Evolutionary conservation across 2,888 invertebrate genomes (phyloP).

Genomic region (Podabrus alpinus): DNA sequence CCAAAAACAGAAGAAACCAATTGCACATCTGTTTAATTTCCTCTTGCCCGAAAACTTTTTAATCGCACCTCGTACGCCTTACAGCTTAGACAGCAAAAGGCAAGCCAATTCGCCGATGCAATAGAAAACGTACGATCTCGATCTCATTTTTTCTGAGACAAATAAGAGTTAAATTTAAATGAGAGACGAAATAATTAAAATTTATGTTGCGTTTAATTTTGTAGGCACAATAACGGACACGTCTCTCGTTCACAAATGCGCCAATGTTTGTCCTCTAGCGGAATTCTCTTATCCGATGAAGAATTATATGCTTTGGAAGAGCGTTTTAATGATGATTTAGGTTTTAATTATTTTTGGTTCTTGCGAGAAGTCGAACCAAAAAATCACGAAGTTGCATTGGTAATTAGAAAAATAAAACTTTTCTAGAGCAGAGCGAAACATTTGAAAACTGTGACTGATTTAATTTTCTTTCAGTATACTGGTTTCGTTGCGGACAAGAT

Average conservation of each 20-base stretch:
- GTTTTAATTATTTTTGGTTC: slow-evolving; percentile 74
- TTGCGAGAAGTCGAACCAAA: slow-evolving; percentile 66
- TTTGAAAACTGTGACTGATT: too few relatives aligned
- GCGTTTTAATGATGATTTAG: slow-evolving; percentile 73
- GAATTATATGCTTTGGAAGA: slow-evolving; percentile 72
- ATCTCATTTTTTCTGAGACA: not conserved
- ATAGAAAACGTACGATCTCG: not conserved
- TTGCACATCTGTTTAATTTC: not conserved
- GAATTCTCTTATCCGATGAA: slow-evolving; percentile 67
- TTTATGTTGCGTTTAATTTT: not conserved
- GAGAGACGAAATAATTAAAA: not conserved
- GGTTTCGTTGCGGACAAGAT: slow-evolving; percentile 52
- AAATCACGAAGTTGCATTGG: slow-evolving; percentile 52
- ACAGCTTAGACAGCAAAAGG: not conserved
- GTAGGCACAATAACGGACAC: slow-evolving; percentile 72
- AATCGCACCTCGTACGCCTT: not conserved
- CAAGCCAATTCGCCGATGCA: not conserved
- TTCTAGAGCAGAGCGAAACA: too few relatives aligned
- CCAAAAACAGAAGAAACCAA: too few relatives aligned
- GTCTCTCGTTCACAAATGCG: slow-evolving; percentile 71
- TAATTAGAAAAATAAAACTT: slow-evolving; percentile 33
- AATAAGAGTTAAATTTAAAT: not conserved
- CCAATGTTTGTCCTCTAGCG: slow-evolving; percentile 70
- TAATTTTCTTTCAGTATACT: slow-evolving; percentile 46
- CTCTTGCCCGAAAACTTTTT: not conserved